Base-by-base conservation (phyloP, 2,797 vertebrate species). In the Peromyscus nudipes region DNA sequence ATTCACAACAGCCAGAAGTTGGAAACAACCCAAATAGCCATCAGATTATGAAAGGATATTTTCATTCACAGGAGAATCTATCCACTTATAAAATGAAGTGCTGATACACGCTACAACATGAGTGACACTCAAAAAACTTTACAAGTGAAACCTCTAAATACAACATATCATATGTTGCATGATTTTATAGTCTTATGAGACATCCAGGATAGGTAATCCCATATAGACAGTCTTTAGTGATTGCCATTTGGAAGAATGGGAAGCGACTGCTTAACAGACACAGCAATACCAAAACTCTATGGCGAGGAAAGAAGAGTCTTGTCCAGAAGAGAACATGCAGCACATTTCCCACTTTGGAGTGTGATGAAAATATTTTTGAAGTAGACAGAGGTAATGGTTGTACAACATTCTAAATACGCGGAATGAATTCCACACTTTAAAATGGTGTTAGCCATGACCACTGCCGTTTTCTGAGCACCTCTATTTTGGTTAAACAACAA, bases 331-430 rank as follows among this genome's bases (percentile, higher is more conserved):
- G 49, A 49, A 37, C n/a, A 80, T 21, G 49, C 43, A 49, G 8
- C 19, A 79, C 34, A 52, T 55, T 49, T 80, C n/a, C 93, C 83
- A 40, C 27, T 92, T 62, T 4, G n/a, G 16, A 5, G 29, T 81
- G n/a, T 81, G n/a, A 62, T 55, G 25, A 81, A 91, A 96, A 76
- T 81, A 43, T 90, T 91, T 84, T 88, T 23, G 3, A 91, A 89
- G 21, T 89, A 91, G 21, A 62, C 34, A 82, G 29, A 65, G 69
- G 2, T 88, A 25, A 96, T 65, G 3, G 3, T 21, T 88, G 23
- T 3, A 76, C 64, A 76, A 81, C 31, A 76, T 62, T 91, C 29
- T 69, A 57, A 76, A 75, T 76, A 19, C 91, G 65, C 5, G 37
- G 87, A 89, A 95, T 76, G 11, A 84, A 92, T 67, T 87, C 46